phyloP scores from a whole-genome alignment of 2,888 invertebrate genomes.

The Fragum fragum region DNA sequence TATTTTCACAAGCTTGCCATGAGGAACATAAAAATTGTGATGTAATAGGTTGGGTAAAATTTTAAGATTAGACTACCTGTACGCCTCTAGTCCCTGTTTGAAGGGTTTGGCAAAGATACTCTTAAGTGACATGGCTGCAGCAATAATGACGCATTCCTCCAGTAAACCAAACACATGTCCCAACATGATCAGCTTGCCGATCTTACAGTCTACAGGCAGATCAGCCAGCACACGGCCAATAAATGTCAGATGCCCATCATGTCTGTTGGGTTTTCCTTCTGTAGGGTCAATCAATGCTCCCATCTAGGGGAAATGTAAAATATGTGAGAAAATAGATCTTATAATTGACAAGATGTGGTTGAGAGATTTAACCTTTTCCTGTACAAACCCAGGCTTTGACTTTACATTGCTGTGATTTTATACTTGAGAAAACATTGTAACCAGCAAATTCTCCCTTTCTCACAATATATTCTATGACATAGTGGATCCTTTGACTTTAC shows the following conservation, averaged over 20 bases:
- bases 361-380: too few relatives aligned
- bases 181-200: slow-evolving; percentile 94
- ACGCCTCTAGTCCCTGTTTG: slow-evolving; percentile 89
- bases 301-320: slow-evolving; percentile 88
- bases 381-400: too few relatives aligned
- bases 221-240: slow-evolving; percentile 94
- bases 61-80: slow-evolving; percentile 85
- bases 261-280: slow-evolving; percentile 87
- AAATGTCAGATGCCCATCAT: slow-evolving; percentile 95
- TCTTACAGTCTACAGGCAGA: slow-evolving; percentile 93
- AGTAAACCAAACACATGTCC: slow-evolving; percentile 95
- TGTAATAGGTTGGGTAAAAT: too few relatives aligned
- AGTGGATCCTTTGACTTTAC: too few relatives aligned
- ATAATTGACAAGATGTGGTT: too few relatives aligned
- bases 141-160: slow-evolving; percentile 95
- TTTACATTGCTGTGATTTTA: too few relatives aligned
- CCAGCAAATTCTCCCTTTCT: too few relatives aligned
- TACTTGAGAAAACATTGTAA: too few relatives aligned
- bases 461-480: too few relatives aligned
- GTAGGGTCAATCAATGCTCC: slow-evolving; percentile 90
- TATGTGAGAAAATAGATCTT: too few relatives aligned
- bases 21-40: too few relatives aligned
- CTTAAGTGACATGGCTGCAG: slow-evolving; percentile 93
- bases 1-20: too few relatives aligned
- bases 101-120: slow-evolving; percentile 93